These are phyloP conservation scores for Ochotona curzoniae DNA, from an alignment of 2,113 vertebrate genomes.

Conservation along the genomic window DNA sequence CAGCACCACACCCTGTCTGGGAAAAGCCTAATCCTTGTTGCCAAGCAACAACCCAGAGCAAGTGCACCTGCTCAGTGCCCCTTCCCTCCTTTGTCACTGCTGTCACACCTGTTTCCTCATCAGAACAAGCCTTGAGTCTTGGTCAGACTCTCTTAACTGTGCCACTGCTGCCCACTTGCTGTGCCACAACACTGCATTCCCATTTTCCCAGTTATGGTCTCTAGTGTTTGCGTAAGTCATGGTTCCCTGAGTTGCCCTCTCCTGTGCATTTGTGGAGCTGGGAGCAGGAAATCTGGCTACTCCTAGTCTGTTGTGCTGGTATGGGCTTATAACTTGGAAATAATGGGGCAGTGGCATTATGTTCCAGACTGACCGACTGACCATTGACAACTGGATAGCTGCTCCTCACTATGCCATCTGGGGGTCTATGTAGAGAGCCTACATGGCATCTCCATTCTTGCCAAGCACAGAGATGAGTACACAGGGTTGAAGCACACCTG, in stretches of 20 bases:
- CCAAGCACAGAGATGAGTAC: neutral
- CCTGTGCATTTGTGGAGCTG: neutral
- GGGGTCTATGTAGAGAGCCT: neutral
- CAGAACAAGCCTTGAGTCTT: neutral
- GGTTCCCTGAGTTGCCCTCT: neutral
- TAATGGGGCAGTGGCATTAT: accelerated
- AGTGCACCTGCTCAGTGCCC: neutral
- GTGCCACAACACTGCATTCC: neutral
- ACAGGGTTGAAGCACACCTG: neutral
- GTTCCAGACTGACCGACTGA: neutral
- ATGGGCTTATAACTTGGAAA: neutral
- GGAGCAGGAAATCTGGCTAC: neutral
- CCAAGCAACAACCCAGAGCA: conserved; percentile 32
- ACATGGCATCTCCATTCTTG: neutral
- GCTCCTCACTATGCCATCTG: accelerated
- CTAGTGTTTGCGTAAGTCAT: neutral
- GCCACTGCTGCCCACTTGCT: neutral
- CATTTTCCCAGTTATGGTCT: neutral
- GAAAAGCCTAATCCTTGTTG: neutral
- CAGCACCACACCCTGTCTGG: neutral
- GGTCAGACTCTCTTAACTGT: neutral
- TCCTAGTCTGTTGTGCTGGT: neutral
- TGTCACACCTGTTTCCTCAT: neutral
- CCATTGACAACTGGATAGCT: neutral
- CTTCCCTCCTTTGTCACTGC: neutral